Percentiles rank a stretch among this genome's conserved stretches.
Conservation (phyloP, 2,113 vertebrate genomes). For the Herpailurus yagouaroundi region DNA sequence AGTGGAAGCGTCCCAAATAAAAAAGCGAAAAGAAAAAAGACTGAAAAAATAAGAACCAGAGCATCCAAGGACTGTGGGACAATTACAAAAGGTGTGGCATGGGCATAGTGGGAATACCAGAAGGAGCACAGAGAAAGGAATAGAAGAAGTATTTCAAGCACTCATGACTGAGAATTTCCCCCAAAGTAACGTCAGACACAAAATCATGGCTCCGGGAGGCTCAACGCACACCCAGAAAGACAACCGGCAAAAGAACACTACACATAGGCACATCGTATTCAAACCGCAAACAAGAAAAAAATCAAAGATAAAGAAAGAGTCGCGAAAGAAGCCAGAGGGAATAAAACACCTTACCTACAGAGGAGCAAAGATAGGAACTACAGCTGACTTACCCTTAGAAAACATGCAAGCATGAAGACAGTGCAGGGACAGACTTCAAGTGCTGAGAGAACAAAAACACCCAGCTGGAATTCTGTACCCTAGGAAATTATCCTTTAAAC, state of each 20-base stretch:
- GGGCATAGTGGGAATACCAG: background rate
- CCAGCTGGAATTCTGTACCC: background rate
- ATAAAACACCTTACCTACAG: background rate
- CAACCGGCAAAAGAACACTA: background rate
- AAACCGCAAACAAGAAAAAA: background rate
- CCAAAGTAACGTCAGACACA: background rate
- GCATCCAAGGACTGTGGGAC: background rate
- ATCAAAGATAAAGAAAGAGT: background rate
- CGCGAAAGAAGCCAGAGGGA: background rate
- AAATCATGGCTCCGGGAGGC: background rate
- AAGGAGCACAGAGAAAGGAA: background rate
- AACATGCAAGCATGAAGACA: background rate
- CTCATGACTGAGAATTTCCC: background rate
- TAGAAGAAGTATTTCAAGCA: background rate
- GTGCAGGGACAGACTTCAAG: background rate
- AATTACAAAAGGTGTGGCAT: background rate
- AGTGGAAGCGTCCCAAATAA: background rate
- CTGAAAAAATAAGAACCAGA: background rate
- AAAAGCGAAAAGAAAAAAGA: background rate
- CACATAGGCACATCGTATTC: background rate
- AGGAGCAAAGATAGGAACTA: background rate
- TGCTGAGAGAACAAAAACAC: background rate
- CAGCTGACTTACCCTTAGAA: background rate
- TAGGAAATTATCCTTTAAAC: background rate
- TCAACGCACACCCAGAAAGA: background rate